Conservation (phyloP, 2,797 vertebrate genomes). For the Phrynocephalus guinanensis region DNA sequence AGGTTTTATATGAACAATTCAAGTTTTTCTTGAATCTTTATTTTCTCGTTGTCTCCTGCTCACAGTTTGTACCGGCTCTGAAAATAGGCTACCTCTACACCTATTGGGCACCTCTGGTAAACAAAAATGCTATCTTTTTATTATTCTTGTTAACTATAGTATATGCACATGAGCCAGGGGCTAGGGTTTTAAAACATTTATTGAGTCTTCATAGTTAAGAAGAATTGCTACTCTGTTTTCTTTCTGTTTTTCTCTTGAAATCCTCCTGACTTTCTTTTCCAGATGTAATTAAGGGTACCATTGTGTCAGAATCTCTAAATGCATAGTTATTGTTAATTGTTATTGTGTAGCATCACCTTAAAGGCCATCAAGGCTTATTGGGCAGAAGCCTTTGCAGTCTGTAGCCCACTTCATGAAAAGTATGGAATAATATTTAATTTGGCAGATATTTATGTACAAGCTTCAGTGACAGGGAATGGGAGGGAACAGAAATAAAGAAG, state of each 20-base stretch:
- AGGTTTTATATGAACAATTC: slow-evolving; percentile 99
- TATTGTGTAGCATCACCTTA: no score
- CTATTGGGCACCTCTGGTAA: slow-evolving; percentile 99
- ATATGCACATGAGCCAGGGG: background rate
- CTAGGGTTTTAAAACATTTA: background rate
- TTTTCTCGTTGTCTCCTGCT: slow-evolving; percentile 96
- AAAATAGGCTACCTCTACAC: slow-evolving; percentile 98
- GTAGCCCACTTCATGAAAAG: no score
- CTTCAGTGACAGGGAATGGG: no score
- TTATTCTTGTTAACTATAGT: background rate
- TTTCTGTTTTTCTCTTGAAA: background rate
- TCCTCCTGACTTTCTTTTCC: background rate
- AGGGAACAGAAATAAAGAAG: no score
- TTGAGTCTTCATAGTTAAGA: background rate
- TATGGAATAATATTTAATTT: no score
- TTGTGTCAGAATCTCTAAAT: no score
- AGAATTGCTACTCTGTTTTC: background rate
- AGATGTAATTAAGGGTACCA: background rate
- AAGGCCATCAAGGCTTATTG: no score
- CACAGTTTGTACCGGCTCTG: slow-evolving; percentile 94
- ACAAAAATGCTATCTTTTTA: slow-evolving; percentile 56
- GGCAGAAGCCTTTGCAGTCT: no score
- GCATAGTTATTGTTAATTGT: no score
- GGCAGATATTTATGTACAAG: no score
- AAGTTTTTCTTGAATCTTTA: slow-evolving; percentile 99